A percentile compares a stretch with the other conserved stretches of the same genome.
Conservation (phyloP, 2,113 vertebrate species). For the Pseudonaja textilis region DNA sequence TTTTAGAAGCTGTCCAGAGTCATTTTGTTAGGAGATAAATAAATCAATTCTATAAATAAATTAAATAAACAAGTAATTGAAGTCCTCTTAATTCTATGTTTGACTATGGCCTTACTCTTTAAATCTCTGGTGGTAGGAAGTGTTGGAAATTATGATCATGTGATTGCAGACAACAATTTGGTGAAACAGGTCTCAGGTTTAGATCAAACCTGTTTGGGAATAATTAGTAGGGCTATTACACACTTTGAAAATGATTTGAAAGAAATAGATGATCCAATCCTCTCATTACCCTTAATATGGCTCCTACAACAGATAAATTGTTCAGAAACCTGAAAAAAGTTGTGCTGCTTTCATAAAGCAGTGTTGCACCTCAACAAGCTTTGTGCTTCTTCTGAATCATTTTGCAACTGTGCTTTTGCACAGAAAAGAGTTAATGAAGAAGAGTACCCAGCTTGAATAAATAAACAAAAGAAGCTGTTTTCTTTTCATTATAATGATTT, state of each 20-base stretch:
- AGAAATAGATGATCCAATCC: neutral
- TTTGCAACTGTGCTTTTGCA: neutral
- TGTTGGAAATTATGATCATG: neutral
- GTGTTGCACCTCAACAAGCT: neutral
- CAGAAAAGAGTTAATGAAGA: neutral
- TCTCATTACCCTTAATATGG: neutral
- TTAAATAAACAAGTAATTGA: neutral
- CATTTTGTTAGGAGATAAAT: neutral
- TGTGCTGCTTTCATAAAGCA: neutral
- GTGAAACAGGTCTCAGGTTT: neutral
- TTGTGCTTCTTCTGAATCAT: neutral
- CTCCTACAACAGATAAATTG: neutral
- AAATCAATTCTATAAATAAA: neutral
- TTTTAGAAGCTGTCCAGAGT: neutral
- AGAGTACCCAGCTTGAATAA: neutral
- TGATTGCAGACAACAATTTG: neutral
- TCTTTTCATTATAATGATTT: constrained; percentile 1
- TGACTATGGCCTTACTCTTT: neutral
- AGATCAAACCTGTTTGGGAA: constrained; percentile 7
- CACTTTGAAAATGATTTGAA: neutral
- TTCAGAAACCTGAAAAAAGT: neutral
- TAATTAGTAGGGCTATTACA: neutral
- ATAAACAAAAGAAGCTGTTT: neutral
- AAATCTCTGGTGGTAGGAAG: neutral
- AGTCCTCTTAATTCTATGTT: neutral